phyloP scores from a whole-genome alignment of 53 echinoderm and acorn worm species.

The Echinarachnius parma region DNA sequence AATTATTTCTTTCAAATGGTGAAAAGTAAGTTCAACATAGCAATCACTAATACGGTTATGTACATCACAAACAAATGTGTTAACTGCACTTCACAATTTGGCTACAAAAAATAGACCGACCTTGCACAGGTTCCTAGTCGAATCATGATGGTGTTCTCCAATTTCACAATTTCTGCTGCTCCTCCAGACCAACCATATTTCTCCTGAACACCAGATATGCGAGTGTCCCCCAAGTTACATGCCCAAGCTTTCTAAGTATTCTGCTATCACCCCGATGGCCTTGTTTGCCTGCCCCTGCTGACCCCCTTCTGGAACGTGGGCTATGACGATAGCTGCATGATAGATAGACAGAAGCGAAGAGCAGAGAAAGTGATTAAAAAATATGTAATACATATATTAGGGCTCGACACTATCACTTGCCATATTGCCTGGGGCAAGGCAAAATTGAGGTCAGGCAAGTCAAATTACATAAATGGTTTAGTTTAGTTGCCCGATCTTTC shows the following conservation, averaged over 20 bases:
- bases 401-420: too few species aligned
- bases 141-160: slow-evolving; percentile 10
- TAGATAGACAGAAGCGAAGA: neutral
- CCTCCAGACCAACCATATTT: neutral
- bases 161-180: neutral
- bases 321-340: slow-evolving; percentile 63
- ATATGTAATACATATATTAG: too few species aligned
- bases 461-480: too few species aligned
- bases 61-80: too few species aligned
- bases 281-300: slow-evolving; percentile 80
- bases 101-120: slow-evolving; percentile 1
- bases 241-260: slow-evolving; percentile 58
- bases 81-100: too few species aligned
- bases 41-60: too few species aligned
- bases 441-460: too few species aligned
- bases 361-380: neutral
- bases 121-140: neutral
- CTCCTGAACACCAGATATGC: neutral
- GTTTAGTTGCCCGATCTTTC: too few species aligned
- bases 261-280: slow-evolving; percentile 68
- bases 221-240: slow-evolving; percentile 47
- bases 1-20: too few species aligned
- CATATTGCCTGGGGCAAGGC: too few species aligned
- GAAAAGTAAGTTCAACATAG: too few species aligned
- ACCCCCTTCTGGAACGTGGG: slow-evolving; percentile 54